Percentiles rank a stretch among this genome's conserved stretches.
Conservation (phyloP, 2,797 vertebrate genomes). For the Netta rufina region DNA sequence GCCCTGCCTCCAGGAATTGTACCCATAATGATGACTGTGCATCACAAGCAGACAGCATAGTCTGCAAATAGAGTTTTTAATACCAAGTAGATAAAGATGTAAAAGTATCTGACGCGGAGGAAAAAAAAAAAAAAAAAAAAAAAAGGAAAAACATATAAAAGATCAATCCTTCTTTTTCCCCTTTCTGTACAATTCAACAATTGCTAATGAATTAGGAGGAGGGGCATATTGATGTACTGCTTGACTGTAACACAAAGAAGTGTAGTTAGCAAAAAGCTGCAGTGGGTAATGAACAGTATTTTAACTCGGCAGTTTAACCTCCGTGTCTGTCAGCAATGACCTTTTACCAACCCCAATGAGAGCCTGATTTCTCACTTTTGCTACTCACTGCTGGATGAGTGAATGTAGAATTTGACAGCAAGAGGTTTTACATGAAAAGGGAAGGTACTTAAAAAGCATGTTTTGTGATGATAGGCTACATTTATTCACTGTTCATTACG, state of each 20-base stretch:
- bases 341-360: conserved; percentile 98
- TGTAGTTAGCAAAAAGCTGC: conserved; percentile 95
- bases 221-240: conserved; percentile 92
- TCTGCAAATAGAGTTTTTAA: conserved; percentile 42
- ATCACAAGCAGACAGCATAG: conserved; percentile 39
- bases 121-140: background rate
- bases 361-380: conserved; percentile 94
- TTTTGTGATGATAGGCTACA: conserved; percentile 97
- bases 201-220: conserved; percentile 95
- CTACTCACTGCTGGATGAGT: conserved; percentile 84
- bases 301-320: conserved; percentile 99
- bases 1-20: conserved; percentile 51
- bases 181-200: conserved; percentile 87
- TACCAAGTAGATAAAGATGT: conserved; percentile 62
- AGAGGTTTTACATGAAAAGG: conserved; percentile 99
- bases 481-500: conserved; percentile 91
- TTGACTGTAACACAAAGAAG: conserved; percentile 95
- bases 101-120: conserved; percentile 63
- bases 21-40: conserved; percentile 50
- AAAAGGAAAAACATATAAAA: conserved; percentile 32
- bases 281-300: conserved; percentile 99
- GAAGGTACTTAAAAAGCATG: conserved; percentile 97
- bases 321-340: conserved; percentile 97
- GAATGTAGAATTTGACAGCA: conserved; percentile 97
- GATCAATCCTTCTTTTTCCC: conserved; percentile 69